phyloP scores from a whole-genome alignment of 2,888 invertebrate species.

The Pristionchus exspectatus region DNA sequence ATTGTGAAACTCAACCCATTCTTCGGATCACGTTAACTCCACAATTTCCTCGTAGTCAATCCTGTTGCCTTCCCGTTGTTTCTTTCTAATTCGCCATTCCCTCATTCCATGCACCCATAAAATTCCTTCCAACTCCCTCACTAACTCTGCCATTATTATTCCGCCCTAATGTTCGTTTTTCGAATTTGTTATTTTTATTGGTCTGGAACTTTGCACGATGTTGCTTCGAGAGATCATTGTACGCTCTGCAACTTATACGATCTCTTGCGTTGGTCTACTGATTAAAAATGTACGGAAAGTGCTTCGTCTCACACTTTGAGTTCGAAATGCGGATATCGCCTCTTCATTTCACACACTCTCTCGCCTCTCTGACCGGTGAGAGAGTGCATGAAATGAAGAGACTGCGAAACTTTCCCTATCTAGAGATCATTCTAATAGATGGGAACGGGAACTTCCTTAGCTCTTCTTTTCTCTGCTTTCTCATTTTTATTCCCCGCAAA shows the following conservation, averaged over 20 bases:
- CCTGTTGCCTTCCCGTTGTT: not conserved
- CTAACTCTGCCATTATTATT: not conserved
- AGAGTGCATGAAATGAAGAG: not conserved
- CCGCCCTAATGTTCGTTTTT: not conserved
- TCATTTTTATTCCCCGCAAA: not conserved
- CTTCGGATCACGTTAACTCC: not conserved
- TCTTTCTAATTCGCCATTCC: conserved; percentile 3
- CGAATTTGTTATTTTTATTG: not conserved
- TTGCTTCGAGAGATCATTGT: not conserved
- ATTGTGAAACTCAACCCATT: not conserved
- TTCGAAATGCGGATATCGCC: too few species aligned
- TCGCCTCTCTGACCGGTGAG: not conserved
- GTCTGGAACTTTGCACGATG: not conserved
- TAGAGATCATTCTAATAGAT: too few species aligned
- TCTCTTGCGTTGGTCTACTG: too few species aligned
- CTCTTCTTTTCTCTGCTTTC: not conserved
- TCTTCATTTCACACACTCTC: not conserved
- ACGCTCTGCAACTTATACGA: too few species aligned
- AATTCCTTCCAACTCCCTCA: conserved; percentile 17
- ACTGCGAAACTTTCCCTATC: not conserved
- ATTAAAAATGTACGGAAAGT: too few species aligned
- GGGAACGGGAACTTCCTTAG: too few species aligned
- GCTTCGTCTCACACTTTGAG: too few species aligned
- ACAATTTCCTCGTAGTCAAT: not conserved
- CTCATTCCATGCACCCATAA: not conserved